Base-by-base conservation (phyloP, 2,113 vertebrate species). In the Nesoenas mayeri region DNA sequence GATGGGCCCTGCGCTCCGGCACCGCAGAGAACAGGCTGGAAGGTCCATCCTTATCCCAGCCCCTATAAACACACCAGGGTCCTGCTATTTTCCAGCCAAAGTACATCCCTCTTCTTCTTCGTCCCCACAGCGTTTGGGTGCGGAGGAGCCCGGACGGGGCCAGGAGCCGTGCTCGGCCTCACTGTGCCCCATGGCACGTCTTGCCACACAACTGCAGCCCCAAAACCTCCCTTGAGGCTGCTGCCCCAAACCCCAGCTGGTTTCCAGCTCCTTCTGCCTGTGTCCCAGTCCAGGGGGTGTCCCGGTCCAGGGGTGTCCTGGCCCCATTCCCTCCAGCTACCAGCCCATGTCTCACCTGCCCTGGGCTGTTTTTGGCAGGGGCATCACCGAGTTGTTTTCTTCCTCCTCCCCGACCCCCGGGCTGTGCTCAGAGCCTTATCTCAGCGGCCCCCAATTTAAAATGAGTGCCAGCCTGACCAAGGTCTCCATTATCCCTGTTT, bases 351-450 rank as follows among this genome's bases (percentile, higher is more conserved):
- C 64, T 25, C 1, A 0, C 4, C 36, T n/a, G 18, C 40, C n/a
- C 42, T 0, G 29, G 15, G 29, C 9, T 24, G 28, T 2, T 48
- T 26, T 31, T 0, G 1, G 1, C 4, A 2, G 15, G 2, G 1
- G 4, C 25, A 26, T 21, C 15, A 4, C 4, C 4, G 22, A 57
- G 78, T 11, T 48, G 58, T 7, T 44, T 64, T 65, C 21, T 38
- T 32, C 48, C 26, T 26, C 54, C 40, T 40, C 19, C 42, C 60
- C 12, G 17, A 21, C 38, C 29, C 16, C 47, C 1, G 4, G 18
- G 47, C 70, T 51, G 31, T 8, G 40, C 60, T 53, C 0, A 1
- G 32, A 67, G 40, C 61, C 48, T 61, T 11, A 5, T 21, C 31
- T 50, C 4, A 0, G 31, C 12, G 7, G 34, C 34, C n/a, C 36